Percentiles rank a stretch among this genome's conserved stretches.
phyloP scores from a whole-genome alignment of 2,113 vertebrate species.

The sheep (Ovis aries) region DNA sequence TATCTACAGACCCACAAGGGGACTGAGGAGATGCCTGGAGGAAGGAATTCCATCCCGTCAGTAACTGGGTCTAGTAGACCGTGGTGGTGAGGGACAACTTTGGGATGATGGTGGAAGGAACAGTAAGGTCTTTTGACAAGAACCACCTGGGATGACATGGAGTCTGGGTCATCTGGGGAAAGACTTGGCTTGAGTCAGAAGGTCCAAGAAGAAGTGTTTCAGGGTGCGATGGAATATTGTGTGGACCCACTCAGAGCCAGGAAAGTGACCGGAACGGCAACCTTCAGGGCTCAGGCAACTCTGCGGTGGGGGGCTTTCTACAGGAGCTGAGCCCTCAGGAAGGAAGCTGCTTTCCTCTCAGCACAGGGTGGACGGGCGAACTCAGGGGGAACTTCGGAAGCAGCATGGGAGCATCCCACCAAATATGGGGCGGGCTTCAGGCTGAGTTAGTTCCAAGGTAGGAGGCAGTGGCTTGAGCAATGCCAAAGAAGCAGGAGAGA shows the following conservation, averaged over 20 bases:
- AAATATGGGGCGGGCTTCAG: not conserved
- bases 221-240: not conserved
- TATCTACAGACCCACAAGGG: not conserved
- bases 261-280: not conserved
- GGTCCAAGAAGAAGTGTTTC: not conserved
- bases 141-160: not conserved
- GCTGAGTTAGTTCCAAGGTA: not conserved
- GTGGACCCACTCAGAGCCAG: not conserved
- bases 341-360: not conserved
- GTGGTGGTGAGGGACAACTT: not conserved
- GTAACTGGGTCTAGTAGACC: not conserved
- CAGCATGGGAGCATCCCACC: not conserved
- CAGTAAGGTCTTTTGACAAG: not conserved
- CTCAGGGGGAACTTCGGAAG: no score
- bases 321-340: not conserved
- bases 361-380: not conserved
- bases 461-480: not conserved
- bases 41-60: not conserved
- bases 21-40: not conserved
- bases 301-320: not conserved
- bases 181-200: not conserved
- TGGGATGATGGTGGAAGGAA: no score
- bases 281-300: not conserved
- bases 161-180: not conserved
- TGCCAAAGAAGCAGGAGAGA: not conserved